Base-by-base conservation (phyloP, 1,140 invertebrate genomes). In the Papilio xuthus region DNA sequence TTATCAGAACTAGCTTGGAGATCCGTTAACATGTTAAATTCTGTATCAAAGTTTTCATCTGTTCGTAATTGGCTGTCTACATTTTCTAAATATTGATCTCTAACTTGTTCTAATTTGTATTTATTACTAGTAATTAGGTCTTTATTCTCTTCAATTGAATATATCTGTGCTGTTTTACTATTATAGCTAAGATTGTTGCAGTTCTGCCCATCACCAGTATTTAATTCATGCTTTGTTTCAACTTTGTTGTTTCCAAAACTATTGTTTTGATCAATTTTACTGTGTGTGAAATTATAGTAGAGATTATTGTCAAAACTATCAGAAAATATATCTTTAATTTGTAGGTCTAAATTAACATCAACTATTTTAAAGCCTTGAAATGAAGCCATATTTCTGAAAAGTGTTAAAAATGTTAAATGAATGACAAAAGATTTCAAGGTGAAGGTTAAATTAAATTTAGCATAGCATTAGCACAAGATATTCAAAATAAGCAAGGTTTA, bases 151-250 rank as follows among this genome's bases (percentile, higher is more conserved):
- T 20, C 18, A 53, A 20, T 18, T 13, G 13, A 12, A 44, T 44
- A 44, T 53, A 53, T 53, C n/a, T 60, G 10, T 7, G n/a, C n/a
- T 60, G 23, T 60, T 60, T 60, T 60, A 60, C 56, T 60, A 26
- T 60, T 18, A 60, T 26, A 10, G 56, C 10, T 60, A 10, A 60
- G 20, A 60, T 12, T 3, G 12, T 60, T 23, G 4, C 2, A 60
- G 23, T 28, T 60, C 23, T 26, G 56, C 28, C n/a, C 4, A 20
- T 26, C 4, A 2, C 32, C 60, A 28, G 13, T 28, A 67, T 67
- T 28, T 15, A 32, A 28, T 67, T 67, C 23, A 28, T 15, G 26
- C 12, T 28, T 32, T 67, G 26, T 4, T 28, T 67, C 13, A 67
- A 28, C 15, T 28, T 10, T 6, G 6, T 37, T 37, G 32, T 18